Evolutionary conservation across 1,140 invertebrate genomes (phyloP), one percentile per base, ranked within the genome.

Genomic region (Apis laboriosa): DNA sequence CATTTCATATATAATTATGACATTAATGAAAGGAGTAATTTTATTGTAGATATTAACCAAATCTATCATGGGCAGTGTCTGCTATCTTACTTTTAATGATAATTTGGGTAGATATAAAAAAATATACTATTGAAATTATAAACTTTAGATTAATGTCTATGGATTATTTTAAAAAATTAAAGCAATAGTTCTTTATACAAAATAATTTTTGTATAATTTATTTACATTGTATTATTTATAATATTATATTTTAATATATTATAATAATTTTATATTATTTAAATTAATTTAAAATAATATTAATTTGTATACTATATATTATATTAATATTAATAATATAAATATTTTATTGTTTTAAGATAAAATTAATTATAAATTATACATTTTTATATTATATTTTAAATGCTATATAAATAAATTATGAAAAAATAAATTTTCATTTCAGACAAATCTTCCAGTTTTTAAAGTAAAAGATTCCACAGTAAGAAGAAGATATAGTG

Each of bases 401-500:
- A 72, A 77, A 58, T 77, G 12, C 21, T 34, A 53, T 51, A 60
- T 49, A 24, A 49, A 60, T 55, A 19, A 51, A 24, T 51, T 73
- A 58, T 80, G 13, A 34, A 43, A 60, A 63, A 43, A 49, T 15
- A 51, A 72, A 34, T 43, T 61, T 80, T 12, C 77, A 13, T 97
- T 97, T 83, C 95, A 99, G 99, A 99, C 99, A 88, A 99, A 99
- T 95, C 95, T 99, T 90, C 99, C 99, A 74, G 99, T 99, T 81
- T 99, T 99, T 95, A 99, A 99, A 96, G 97, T 99, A 15, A 99
- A 99, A 95, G 99, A 99, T 93, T 99, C 99, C 1, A 99, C 97
- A 93, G 99, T 99, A 1, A 95, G 99, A 90, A 96, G 99, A 92
- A 96, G 99, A 93, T 99, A 99, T 95, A 99, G 98, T 95, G 99